Percentiles rank a stretch among this genome's conserved stretches.
Conservation (phyloP, 2,797 vertebrate species). For the Trachops cirrhosus region DNA sequence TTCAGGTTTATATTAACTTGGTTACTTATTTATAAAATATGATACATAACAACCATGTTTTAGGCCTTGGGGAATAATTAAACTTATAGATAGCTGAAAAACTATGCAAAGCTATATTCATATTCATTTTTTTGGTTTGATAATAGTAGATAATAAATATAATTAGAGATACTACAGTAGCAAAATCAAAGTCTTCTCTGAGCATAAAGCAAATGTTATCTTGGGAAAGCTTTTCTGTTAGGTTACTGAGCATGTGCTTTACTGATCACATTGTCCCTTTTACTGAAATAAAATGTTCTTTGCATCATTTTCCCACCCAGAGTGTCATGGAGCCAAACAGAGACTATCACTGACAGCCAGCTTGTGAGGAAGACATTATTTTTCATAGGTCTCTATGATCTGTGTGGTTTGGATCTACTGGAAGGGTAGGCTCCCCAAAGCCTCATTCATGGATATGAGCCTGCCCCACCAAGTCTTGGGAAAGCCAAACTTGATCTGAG, state of each 20-base stretch:
- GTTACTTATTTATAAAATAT: conserved; percentile 31
- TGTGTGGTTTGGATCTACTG: conserved; percentile 55
- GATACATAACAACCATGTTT: background rate
- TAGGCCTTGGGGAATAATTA: background rate
- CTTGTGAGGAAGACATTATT: conserved; percentile 44
- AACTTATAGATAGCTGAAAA: background rate
- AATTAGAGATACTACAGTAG: background rate
- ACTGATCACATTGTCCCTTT: conserved; percentile 11
- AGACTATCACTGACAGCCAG: conserved; percentile 47
- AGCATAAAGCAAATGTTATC: background rate
- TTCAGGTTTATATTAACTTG: background rate
- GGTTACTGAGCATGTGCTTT: background rate
- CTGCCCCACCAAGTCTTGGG: conserved; percentile 23
- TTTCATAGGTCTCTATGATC: conserved; percentile 43
- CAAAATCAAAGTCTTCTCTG: conserved; percentile 20
- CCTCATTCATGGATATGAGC: conserved; percentile 42
- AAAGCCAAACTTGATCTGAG: conserved; percentile 41
- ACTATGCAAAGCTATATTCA: background rate
- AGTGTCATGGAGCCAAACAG: background rate
- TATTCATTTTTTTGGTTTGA: background rate
- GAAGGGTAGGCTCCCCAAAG: conserved; percentile 56
- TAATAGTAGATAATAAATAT: background rate
- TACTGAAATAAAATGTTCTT: background rate
- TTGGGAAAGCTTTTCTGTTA: background rate
- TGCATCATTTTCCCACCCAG: background rate